Base-by-base conservation (phyloP, 2,888 invertebrate species). In the Brachyptera risi region DNA sequence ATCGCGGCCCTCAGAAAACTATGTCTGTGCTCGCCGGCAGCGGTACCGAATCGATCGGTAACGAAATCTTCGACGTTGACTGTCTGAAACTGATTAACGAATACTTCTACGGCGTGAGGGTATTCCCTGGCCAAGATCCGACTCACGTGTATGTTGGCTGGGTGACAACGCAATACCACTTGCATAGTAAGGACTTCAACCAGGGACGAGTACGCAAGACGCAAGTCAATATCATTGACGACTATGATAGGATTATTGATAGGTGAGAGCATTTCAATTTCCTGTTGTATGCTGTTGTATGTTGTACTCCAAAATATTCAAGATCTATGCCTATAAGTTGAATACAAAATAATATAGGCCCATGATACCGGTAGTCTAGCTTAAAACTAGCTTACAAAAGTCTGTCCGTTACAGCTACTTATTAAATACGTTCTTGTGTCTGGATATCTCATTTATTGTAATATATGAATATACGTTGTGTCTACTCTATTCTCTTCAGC, bases 111-210 rank as follows among this genome's bases (percentile, higher is more conserved):
- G 86, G 86, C 5, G 83, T 83, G 63, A 80, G 90, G 65, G 90
- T 96, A 65, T 96, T 92, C 75, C 96, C 96, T 37, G 96, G 96
- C 59, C 96, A 96, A 76, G 96, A 96, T 73, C 94, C 95, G 0
- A 86, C 88, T 0, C 92, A 94, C 73, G 93, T 98, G 23, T 98
- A 94, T 75, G 90, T 99, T 0, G 99, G 99, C 17, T 99, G 99
- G 99, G 98, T 99, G 56, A 98, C 97, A 0, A 96, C 99, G 0
- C 96, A 96, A 73, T 99, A 96, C 75, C 94, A 95, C 72, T 78
- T 92, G 56, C 91, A 92, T 71, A 93, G 92, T 62, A 90, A 88
- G 68, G 91, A 94, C 71, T 92, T 96, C 74, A 95, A 93, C 73
- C 88, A 92, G 74, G 86, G 83, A 67, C 88, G 90, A 71, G 93